Evolutionary conservation across 1,140 invertebrate genomes (phyloP), one percentile per base, ranked within the genome.

Genomic region (Diabrotica virgifera): DNA sequence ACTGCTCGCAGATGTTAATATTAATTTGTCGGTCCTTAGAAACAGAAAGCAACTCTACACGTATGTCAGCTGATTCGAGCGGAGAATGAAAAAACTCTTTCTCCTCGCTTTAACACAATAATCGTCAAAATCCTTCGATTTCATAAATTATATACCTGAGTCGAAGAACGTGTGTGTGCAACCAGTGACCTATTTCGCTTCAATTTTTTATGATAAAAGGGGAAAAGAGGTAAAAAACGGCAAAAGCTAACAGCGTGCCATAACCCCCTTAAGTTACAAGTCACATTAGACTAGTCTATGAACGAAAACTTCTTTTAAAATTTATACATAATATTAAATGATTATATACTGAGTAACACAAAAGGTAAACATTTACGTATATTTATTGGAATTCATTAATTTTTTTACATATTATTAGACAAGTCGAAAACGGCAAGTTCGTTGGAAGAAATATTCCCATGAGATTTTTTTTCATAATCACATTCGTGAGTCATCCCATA

Each of bases 161-260:
- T 57, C 35, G 46, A 10, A 37, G 40, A 46, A 9, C 58, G 58
- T 38, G 58, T 38, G 58, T 59, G 58, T 59, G 58, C 58, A 59
- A 59, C 58, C 58, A 59, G 46, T 59, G 58, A 59, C 58, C 58
- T 59, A 59, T 59, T 59, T 59, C 37, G 46, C 58, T 38, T 59
- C 58, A 46, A 50, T 59, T 59, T 38, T 59, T 59, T 59, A 40
- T 59, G 58, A 40, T 59, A 59, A 38, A 50, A 46, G 40, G 24
- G 24, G n/a, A 46, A 59, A 59, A 59, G 58, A 59, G 58, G 58
- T 59, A 51, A 59, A 24, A 59, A 59, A 59, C 58, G 58, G 37
- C 37, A 50, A 40, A 46, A 59, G 36, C 13, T 59, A 59, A 51
- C 58, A 51, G 58, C 58, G 38, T 59, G 58, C 38, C 46, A 24